Evolutionary conservation across 2,113 vertebrate species (phyloP), one percentile per base, ranked within the genome.

Genomic region (Triplophysa tibetana): DNA sequence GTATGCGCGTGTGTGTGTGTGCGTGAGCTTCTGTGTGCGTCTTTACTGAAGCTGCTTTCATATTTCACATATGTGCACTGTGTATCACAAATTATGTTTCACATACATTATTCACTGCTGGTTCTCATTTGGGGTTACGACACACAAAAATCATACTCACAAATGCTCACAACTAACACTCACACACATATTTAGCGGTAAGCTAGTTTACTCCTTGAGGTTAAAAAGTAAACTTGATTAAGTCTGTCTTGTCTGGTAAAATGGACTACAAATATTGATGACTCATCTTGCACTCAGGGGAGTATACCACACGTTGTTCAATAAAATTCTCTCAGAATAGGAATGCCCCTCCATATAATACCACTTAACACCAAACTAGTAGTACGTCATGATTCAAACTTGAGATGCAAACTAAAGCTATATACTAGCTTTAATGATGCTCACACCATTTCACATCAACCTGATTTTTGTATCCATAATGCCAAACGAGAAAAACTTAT

Each of bases 11-110:
- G 26, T 29, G 26, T 29, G 26, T 29, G 29, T 29, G 29, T 29
- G 29, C 29, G 4, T 29, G 29, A 29, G 29, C 29, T 21, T 19
- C 43, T 48, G 66, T 29, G 41, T 38, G 56, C 16, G 63, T 69
- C 33, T 45, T 33, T 58, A 33, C 14, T 63, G 62, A 10, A 80
- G 83, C 33, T 79, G 85, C 68, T 72, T 60, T 43, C 64, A 65
- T 78, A 75, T 76, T 63, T 76, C 29, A 74, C 23, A 48, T 48
- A 56, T 58, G 65, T 75, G 23, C 23, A 16, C 33, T 76, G 69
- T 66, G 56, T 41, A 83, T 80, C 75, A 41, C 33, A 38, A 38
- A 38, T 38, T 1, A 45, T 45, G 43, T 38, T 38, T 38, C 33
- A 38, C 33, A 12, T 12, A 45, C 12, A 11, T 26, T 52, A 19